These are phyloP conservation scores for Epinephelus awoara DNA, from an alignment of 2,797 vertebrate genomes.

Conservation along the genomic window DNA sequence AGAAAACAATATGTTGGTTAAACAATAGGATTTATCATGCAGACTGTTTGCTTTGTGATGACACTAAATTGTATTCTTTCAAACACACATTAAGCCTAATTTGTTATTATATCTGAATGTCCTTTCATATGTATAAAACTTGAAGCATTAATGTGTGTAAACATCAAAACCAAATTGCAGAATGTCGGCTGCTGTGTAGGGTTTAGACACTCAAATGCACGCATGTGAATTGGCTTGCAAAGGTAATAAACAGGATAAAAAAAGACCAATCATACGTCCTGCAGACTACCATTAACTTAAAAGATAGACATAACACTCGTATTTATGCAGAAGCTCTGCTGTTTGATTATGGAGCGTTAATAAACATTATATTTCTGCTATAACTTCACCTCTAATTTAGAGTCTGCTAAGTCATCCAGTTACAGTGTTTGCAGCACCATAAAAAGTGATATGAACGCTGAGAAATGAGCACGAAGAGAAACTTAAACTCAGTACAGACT, in stretches of 20 bases:
- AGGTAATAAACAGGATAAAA: background rate
- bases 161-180: background rate
- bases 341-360: constrained; percentile 46
- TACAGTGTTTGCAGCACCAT: background rate
- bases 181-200: background rate
- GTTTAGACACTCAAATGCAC: background rate
- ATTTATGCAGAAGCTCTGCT: constrained; percentile 25
- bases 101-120: background rate
- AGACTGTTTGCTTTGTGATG: background rate
- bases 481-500: background rate
- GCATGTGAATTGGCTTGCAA: background rate
- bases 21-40: background rate
- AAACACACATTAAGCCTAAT: background rate
- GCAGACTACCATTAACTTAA: background rate
- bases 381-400: constrained; percentile 13
- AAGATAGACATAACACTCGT: background rate
- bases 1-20: constrained; percentile 1
- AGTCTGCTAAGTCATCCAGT: background rate
- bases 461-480: background rate
- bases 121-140: background rate
- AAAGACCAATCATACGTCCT: background rate
- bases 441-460: background rate
- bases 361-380: constrained; percentile 29
- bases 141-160: background rate
- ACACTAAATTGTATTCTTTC: background rate